Evolutionary conservation across 1,140 invertebrate genomes (phyloP), one percentile per base, ranked within the genome.

Genomic region (Danaus plexippus): DNA sequence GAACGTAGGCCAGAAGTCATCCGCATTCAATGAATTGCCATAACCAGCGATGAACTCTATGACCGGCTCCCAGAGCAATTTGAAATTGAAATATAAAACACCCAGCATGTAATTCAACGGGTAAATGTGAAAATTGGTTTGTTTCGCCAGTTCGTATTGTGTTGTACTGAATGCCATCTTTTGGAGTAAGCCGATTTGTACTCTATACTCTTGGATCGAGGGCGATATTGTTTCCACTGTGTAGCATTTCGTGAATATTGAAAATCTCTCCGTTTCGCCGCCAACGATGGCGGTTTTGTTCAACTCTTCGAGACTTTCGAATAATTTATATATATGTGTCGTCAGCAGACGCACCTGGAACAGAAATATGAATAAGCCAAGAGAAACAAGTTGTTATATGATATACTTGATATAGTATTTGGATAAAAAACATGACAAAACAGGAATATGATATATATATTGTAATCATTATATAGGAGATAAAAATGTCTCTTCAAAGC

Each of bases 1-100:
- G 73, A 93, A 97, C 11, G 94, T 80, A 11, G 87, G 77, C 96
- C 97, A 98, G 87, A 97, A 97, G 46, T 89, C 83, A 5, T 91
- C 76, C 11, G 87, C 87, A 0, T 90, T 75, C 72, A 96, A 87
- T 1, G 88, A 87, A 63, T 89, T 88, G 0, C 94, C 93, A 74
- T 94, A 94, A 8, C 91, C 89, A 3, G 91, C 86, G 52, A 98
- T 92, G 12, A 96, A 88, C 68, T 93, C 90, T 8, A 89, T 85
- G 0, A 94, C 86, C n/a, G 95, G 94, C 47, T 94, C 92, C 96
- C 96, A 98, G 0, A 98, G 70, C 13, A 96, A 84, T 67, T 94
- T 93, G 64, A 98, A 97, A 76, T 98, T 98, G 3, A 94, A 87
- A 77, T 94, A 96, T 3, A 98, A 81, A 59, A 92, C 89, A 8